These are phyloP conservation scores for Barbus barbus DNA, from an alignment of 2,113 vertebrate genomes.

Conservation along the genomic window DNA sequence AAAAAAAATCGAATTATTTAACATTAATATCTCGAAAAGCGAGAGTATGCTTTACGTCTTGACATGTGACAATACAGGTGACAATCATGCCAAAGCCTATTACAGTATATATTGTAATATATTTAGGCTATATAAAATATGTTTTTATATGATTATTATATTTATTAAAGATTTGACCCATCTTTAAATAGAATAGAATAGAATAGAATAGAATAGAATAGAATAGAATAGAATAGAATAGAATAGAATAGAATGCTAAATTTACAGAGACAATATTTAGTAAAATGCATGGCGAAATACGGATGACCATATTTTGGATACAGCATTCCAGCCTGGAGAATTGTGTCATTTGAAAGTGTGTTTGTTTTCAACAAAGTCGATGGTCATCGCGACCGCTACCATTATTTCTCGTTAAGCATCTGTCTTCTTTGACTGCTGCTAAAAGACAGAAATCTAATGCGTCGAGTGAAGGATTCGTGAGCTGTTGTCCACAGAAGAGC, in stretches of 20 bases:
- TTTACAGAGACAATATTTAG: too few species aligned
- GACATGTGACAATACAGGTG: not conserved
- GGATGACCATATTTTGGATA: not conserved
- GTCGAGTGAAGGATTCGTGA: slow-evolving; percentile 80
- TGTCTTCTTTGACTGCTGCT: slow-evolving; percentile 84
- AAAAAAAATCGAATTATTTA: slow-evolving; percentile 4
- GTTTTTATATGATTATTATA: not conserved
- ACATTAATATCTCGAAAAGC: not conserved
- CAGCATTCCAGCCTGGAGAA: too few species aligned
- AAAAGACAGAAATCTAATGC: slow-evolving; percentile 71
- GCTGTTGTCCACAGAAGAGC: slow-evolving; percentile 72
- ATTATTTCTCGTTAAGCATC: slow-evolving; percentile 81
- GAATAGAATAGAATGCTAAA: too few species aligned
- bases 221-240: too few species aligned
- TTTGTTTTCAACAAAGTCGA: slow-evolving; percentile 24
- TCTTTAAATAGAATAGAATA: too few species aligned
- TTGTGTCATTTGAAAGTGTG: not conserved
- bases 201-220: too few species aligned
- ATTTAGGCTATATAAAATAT: too few species aligned
- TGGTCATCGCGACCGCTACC: slow-evolving; percentile 67
- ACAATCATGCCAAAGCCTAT: not conserved
- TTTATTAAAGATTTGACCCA: too few species aligned
- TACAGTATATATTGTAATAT: not conserved
- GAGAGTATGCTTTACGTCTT: not conserved
- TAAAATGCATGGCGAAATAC: not conserved